Base-by-base conservation (phyloP, 2,888 invertebrate genomes). In the Sclerodermus sp. region DNA sequence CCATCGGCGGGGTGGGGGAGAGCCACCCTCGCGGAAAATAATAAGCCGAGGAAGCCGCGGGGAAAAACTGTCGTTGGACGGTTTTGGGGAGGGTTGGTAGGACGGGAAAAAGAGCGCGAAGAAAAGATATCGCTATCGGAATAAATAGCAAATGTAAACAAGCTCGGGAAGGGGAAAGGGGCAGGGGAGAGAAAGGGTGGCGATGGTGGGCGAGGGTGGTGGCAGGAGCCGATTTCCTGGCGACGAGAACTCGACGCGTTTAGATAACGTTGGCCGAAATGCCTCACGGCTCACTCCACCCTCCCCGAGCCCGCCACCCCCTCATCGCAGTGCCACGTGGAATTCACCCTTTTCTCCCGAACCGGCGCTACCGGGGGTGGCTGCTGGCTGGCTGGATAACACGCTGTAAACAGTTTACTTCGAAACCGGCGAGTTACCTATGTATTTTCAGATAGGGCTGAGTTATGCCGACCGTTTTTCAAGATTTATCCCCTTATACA, bases 381-480 rank as follows among this genome's bases (percentile, higher is more conserved):
- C n/a, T n/a, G 48, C 52, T 45, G 36, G 40, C 55, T 55, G 54
- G 53, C 57, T 52, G 60, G 57, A 55, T 60, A 69, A 66, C 67
- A 64, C 59, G 60, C 62, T 68, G 68, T 72, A 73, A 71, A 73
- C 74, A 68, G 70, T 70, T 71, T 69, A 68, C 71, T 70, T 69
- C 68, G 61, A 69, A 71, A 70, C 62, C 69, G 64, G 57, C 57
- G 63, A 62, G 67, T 68, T 70, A 69, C 69, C 67, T 73, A 68
- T 70, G 70, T 70, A 73, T 74, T 75, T 73, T 71, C 59, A 73
- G 76, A 76, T 75, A 76, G 74, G 70, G 68, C 59, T 76, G 70
- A 76, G 60, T 76, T 74, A 76, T 71, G 67, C 63, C 50, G 60
- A 58, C 64, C 68, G 68, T 73, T 76, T 74, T 71, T 69, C 58